Evolutionary conservation across 1,140 invertebrate species (phyloP).

Genomic region (Euwallacea fornicatus): DNA sequence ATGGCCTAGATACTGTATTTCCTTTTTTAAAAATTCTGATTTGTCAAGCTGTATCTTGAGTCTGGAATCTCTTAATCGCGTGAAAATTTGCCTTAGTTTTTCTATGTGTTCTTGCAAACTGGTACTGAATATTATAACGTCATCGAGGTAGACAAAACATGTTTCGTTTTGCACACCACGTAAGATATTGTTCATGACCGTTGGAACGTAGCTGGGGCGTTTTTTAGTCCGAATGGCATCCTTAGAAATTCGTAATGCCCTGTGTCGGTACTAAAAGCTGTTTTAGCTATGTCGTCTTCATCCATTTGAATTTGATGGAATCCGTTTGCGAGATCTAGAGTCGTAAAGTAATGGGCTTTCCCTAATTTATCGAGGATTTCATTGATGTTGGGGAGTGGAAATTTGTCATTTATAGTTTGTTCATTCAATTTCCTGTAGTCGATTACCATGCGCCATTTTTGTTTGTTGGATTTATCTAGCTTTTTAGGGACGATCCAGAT

Average conservation of each 20-base stretch:
- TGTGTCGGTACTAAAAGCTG: conserved; percentile 20
- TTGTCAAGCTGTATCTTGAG: conserved; percentile 39
- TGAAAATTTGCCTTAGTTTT: conserved; percentile 18
- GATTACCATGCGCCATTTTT: conserved; percentile 34
- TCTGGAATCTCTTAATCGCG: conserved; percentile 23
- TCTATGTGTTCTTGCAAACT: conserved; percentile 26
- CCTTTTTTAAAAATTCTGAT: conserved; percentile 25
- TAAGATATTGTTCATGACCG: conserved; percentile 22
- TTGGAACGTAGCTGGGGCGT: conserved; percentile 24
- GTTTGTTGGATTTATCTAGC: conserved; percentile 42
- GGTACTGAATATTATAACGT: conserved; percentile 27
- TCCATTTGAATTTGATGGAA: conserved; percentile 52
- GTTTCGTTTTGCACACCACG: conserved; percentile 14
- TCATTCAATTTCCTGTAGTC: conserved; percentile 31
- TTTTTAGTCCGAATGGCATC: conserved; percentile 35
- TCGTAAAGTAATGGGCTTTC: conserved; percentile 17
- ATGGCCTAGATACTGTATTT: conserved; percentile 25
- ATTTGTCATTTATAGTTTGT: conserved; percentile 21
- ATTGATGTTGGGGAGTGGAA: conserved; percentile 21
- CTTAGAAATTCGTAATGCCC: conserved; percentile 34
- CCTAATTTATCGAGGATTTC: conserved; percentile 30
- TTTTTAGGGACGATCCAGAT: conserved; percentile 50
- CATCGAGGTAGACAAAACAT: conserved; percentile 27
- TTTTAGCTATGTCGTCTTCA: conserved; percentile 22
- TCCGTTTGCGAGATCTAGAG: conserved; percentile 10